Percentiles rank a stretch among this genome's conserved stretches.
phyloP scores from a whole-genome alignment of 2,113 vertebrate genomes.

The Myodes glareolus region DNA sequence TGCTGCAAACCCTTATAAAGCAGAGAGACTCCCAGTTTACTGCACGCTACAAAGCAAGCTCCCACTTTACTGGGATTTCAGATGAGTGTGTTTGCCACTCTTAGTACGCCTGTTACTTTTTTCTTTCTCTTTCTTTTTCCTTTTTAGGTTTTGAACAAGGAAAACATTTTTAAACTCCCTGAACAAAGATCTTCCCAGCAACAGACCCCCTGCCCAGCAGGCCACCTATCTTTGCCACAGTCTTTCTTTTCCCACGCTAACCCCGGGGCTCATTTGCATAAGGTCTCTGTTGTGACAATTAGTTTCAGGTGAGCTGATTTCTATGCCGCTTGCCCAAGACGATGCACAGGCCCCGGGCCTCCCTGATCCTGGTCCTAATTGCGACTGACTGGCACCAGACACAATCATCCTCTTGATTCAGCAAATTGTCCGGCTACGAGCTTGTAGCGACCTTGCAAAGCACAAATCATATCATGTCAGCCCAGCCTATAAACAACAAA shows the following conservation, averaged over 20 bases:
- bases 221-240: slow-evolving; percentile 97
- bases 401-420: slow-evolving; percentile 97
- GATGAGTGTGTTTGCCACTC: slow-evolving; percentile 88
- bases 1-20: slow-evolving; percentile 81
- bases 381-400: slow-evolving; percentile 99
- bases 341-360: slow-evolving; percentile 90
- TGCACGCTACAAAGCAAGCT: slow-evolving; percentile 82
- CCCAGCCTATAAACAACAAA: slow-evolving; percentile 88
- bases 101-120: slow-evolving; percentile 83
- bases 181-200: slow-evolving; percentile 97
- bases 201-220: slow-evolving; percentile 95
- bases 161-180: slow-evolving; percentile 92
- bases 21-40: slow-evolving; percentile 85
- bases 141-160: slow-evolving; percentile 86
- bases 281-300: slow-evolving; percentile 97
- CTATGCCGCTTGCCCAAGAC: slow-evolving; percentile 93
- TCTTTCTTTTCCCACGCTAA: slow-evolving; percentile 99
- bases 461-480: slow-evolving; percentile 95
- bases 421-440: slow-evolving; percentile 92
- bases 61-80: slow-evolving; percentile 86
- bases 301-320: slow-evolving; percentile 99
- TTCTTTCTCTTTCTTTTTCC: slow-evolving; percentile 79
- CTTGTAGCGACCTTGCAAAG: slow-evolving; percentile 92
- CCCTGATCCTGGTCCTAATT: slow-evolving; percentile 97
- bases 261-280: slow-evolving; percentile 97